A percentile compares a stretch with the other conserved stretches of the same genome.
Conservation (phyloP, 2,888 invertebrate genomes). For the Zaprionus bogoriensis region DNA sequence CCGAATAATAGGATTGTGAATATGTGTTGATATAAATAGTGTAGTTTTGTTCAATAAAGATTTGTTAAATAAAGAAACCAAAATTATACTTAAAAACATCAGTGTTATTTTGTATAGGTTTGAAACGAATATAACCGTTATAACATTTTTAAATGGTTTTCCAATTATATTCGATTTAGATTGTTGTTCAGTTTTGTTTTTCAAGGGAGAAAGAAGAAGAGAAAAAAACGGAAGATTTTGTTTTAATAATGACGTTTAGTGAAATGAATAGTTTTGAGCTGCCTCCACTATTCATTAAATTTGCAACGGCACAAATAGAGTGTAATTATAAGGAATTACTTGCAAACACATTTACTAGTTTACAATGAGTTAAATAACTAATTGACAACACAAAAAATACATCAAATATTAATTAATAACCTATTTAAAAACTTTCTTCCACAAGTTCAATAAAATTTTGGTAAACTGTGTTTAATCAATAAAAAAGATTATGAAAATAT, state of each 20-base stretch:
- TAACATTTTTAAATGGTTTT: conserved; percentile 23
- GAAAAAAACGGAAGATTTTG: conserved; percentile 80
- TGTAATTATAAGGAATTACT: conserved; percentile 24
- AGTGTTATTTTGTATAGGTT: conserved; percentile 45
- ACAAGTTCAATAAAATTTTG: no score
- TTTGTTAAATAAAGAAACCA: neutral
- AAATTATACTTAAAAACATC: neutral
- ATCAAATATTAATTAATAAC: neutral
- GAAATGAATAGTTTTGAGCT: no score
- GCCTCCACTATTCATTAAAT: conserved; percentile 26
- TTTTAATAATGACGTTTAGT: conserved; percentile 61
- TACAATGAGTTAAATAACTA: neutral
- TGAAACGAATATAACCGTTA: conserved; percentile 79
- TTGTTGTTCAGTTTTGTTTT: conserved; percentile 65
- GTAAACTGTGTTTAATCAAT: no score
- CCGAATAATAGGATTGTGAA: no score
- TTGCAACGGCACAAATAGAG: conserved; percentile 51
- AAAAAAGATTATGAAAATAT: no score
- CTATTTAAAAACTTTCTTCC: neutral
- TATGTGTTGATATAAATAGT: no score
- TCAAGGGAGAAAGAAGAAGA: conserved; percentile 83
- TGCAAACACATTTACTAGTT: conserved; percentile 40
- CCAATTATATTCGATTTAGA: conserved; percentile 42
- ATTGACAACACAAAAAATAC: neutral
- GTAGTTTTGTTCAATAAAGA: no score